Percentiles rank a stretch among this genome's conserved stretches.
Evolutionary conservation across 2,888 invertebrate genomes (phyloP).

Genomic region (Tachina fera): DNA sequence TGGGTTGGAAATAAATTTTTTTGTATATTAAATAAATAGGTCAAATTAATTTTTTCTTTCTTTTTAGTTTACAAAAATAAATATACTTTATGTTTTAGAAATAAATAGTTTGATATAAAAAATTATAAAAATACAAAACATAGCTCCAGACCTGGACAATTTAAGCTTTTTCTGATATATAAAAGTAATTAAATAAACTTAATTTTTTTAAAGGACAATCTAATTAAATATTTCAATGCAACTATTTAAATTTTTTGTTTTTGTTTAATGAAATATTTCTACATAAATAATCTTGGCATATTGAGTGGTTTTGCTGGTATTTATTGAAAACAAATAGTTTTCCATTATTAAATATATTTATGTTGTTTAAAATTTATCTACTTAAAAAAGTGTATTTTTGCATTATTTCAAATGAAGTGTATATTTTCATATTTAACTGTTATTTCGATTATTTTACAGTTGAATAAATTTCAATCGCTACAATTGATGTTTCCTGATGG

Average conservation of each 20-base stretch:
- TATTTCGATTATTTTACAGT: conserved; percentile 62
- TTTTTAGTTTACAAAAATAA: too few species aligned
- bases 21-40: too few species aligned
- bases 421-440: conserved; percentile 44
- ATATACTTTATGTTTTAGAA: too few species aligned
- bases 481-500: conserved; percentile 68
- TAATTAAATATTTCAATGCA: conserved; percentile 9
- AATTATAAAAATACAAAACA: too few species aligned
- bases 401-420: conserved; percentile 42
- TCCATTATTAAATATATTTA: conserved; percentile 16
- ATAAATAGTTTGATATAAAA: too few species aligned
- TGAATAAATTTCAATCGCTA: conserved; percentile 65
- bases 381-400: background rate
- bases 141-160: too few species aligned
- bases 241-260: background rate
- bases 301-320: conserved; percentile 52
- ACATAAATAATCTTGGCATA: conserved; percentile 50
- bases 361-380: conserved; percentile 30
- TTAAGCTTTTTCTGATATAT: too few species aligned
- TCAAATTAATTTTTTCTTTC: too few species aligned
- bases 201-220: too few species aligned
- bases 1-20: too few species aligned
- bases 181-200: too few species aligned
- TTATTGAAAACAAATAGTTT: conserved; percentile 30
- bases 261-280: conserved; percentile 22